A percentile compares a stretch with the other conserved stretches of the same genome.
Conservation (phyloP, 2,113 vertebrate species). For the Plotosus lineatus region DNA sequence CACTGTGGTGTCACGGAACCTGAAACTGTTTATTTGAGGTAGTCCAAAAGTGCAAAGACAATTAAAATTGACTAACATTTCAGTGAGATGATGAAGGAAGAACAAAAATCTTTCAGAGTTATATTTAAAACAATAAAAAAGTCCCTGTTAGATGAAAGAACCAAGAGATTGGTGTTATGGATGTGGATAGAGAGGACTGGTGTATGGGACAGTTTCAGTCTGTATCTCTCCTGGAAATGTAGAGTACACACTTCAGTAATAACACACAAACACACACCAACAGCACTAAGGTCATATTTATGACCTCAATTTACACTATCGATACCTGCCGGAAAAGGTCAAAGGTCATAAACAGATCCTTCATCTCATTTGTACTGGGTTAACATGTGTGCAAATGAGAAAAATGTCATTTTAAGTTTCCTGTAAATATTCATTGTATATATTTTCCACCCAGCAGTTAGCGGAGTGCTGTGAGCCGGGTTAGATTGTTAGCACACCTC, state of each 20-base stretch:
- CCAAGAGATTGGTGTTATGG: background rate
- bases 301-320: background rate
- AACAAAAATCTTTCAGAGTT: background rate
- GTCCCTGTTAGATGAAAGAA: background rate
- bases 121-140: background rate
- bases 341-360: background rate
- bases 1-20: background rate
- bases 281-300: no score
- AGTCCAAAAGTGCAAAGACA: background rate
- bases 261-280: no score
- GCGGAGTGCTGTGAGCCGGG: background rate
- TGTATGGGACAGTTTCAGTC: background rate
- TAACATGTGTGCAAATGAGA: background rate
- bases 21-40: constrained; percentile 9
- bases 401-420: background rate
- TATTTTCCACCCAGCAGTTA: background rate
- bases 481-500: background rate
- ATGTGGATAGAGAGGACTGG: background rate
- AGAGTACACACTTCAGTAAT: background rate
- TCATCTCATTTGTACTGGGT: background rate
- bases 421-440: background rate
- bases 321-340: background rate
- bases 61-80: background rate
- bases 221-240: no score
- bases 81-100: background rate